Evolutionary conservation across 2,888 invertebrate species (phyloP), one percentile per base, ranked within the genome.

Genomic region (Plutella xylostella): DNA sequence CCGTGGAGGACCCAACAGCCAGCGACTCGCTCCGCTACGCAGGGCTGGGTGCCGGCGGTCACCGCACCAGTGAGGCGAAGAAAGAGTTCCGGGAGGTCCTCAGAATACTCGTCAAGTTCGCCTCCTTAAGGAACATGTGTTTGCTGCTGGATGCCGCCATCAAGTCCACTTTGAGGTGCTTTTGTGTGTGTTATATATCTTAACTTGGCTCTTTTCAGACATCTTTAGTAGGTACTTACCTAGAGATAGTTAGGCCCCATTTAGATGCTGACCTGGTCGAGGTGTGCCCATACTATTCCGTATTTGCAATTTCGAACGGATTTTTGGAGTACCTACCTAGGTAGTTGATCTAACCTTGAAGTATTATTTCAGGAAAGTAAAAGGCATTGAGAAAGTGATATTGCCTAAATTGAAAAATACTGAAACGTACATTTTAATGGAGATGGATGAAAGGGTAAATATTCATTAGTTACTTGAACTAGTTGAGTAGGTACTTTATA

Each of bases 361-460:
- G n/a, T 28, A 3, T n/a, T n/a, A 28, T 28, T 28, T 28, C 68
- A 84, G 84, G 51, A 83, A 83, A 56, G 73, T 80, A 7, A 82
- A 83, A 46, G 82, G 80, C 1, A 83, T 84, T 43, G 80, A 82
- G 55, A 84, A 83, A 60, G 75, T 80, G 0, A 83, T 82, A 11
- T 64, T 84, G 62, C 84, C 83, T 4, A 80, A 82, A 51, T 55
- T 83, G 40, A 59, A 60, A 9, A 82, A 80, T 45, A 84, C 84
- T 3, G 77, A 82, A 65, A 65, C 47, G 34, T 83, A 84, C 51
- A 83, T 84, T 47, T 50, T 68, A 43, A 72, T 63, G 54, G 83
- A 84, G 66, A 75, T 84, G 68, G 84, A 82, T 48, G 83, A 84
- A 59, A 65, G 75, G 66, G 83, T 84, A 62, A 42, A 25, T 42